Conservation (phyloP, 2,797 vertebrate species). For the Pangasius larnaudii region DNA sequence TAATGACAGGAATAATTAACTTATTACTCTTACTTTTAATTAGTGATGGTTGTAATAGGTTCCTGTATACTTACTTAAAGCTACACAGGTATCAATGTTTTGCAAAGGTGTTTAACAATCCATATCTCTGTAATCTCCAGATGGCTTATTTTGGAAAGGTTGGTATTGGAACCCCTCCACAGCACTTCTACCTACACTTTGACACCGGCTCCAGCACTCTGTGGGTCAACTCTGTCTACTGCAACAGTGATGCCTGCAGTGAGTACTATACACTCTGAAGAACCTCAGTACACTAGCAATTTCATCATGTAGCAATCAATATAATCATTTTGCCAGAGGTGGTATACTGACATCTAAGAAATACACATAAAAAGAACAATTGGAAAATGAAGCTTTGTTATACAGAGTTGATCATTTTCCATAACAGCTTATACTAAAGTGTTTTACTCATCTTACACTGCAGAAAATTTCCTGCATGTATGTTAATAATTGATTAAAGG, state of each 20-base stretch:
- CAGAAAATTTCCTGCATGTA: background rate
- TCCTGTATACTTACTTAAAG: too few relatives aligned
- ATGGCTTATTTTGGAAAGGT: conserved; percentile 52
- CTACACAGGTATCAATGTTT: background rate
- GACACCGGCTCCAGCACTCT: conserved; percentile 57
- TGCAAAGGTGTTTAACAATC: background rate
- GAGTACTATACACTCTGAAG: conserved; percentile 15
- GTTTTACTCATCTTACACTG: background rate
- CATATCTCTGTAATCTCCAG: conserved; percentile 39
- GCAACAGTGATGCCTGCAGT: conserved; percentile 54
- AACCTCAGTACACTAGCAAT: background rate
- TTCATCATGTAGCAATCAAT: conserved; percentile 13
- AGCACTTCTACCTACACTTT: conserved; percentile 57
- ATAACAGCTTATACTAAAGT: background rate
- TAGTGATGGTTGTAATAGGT: background rate
- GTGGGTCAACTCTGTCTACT: conserved; percentile 58
- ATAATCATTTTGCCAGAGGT: background rate
- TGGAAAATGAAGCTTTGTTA: background rate
- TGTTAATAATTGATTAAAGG: background rate
- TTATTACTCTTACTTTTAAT: background rate
- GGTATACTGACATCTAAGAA: background rate
- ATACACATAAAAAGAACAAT: background rate
- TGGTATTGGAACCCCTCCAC: conserved; percentile 44
- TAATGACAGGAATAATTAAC: background rate
- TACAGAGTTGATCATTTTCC: background rate